Evolutionary conservation across 2,888 invertebrate species (phyloP).

Genomic region (Morinoia aosen): DNA sequence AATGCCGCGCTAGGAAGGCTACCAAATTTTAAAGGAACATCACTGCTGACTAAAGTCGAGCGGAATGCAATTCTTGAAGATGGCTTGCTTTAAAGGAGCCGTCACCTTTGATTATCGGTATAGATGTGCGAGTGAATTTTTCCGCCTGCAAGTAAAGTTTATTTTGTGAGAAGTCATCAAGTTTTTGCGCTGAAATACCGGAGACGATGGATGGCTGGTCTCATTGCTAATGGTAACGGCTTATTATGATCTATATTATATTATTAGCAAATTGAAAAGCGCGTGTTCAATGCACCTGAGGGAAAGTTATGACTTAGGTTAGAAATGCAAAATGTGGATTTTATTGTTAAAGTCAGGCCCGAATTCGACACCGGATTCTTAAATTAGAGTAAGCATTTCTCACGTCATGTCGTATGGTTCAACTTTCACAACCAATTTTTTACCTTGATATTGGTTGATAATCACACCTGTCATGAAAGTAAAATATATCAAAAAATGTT

Average conservation of each 20-base stretch:
- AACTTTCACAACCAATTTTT: too few relatives aligned
- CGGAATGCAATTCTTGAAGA: background rate
- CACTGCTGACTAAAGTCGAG: background rate
- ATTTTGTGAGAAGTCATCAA: background rate
- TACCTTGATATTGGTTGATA: too few relatives aligned
- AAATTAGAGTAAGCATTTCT: too few relatives aligned
- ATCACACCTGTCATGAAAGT: too few relatives aligned
- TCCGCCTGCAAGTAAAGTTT: background rate
- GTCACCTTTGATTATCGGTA: background rate
- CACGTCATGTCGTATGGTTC: too few relatives aligned
- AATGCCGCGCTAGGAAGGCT: background rate
- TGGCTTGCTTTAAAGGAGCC: background rate
- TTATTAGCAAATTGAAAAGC: background rate
- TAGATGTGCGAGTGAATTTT: background rate
- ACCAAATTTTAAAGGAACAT: background rate
- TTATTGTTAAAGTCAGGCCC: too few relatives aligned
- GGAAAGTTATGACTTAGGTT: too few relatives aligned
- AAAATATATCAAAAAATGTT: too few relatives aligned
- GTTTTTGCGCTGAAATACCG: background rate
- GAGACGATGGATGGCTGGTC: background rate
- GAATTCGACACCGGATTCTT: too few relatives aligned
- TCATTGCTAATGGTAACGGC: too few relatives aligned
- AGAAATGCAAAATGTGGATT: too few relatives aligned
- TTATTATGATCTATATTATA: background rate
- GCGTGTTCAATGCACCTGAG: too few relatives aligned